These are phyloP conservation scores for Pithys albifrons DNA, from an alignment of 2,113 vertebrate species.

Conservation along the genomic window DNA sequence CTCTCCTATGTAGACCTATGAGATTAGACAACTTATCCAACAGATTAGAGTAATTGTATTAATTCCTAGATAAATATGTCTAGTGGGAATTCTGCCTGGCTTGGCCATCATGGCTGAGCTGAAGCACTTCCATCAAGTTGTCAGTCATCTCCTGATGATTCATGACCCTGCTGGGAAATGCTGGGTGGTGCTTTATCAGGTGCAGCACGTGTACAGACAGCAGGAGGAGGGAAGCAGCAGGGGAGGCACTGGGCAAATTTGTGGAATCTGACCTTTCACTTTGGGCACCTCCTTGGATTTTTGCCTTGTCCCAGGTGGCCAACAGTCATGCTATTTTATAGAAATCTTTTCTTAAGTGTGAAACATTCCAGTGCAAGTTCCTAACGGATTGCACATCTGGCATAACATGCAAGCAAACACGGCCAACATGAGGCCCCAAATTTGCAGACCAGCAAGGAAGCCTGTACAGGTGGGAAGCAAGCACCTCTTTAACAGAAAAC, in stretches of 20 bases:
- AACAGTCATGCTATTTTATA: neutral
- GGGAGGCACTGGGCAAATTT: neutral
- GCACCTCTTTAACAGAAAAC: neutral
- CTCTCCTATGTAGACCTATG: constrained; percentile 45
- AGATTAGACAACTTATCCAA: constrained; percentile 69
- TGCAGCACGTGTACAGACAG: neutral
- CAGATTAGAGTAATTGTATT: constrained; percentile 66
- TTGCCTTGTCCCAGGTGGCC: neutral
- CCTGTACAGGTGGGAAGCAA: neutral
- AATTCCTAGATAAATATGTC: constrained; percentile 47
- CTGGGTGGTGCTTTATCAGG: constrained; percentile 47
- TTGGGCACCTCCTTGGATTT: neutral
- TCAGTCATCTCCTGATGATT: constrained; percentile 51
- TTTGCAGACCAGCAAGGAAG: neutral
- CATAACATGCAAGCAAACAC: neutral
- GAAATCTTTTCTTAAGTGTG: neutral
- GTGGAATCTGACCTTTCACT: neutral
- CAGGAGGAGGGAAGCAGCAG: neutral
- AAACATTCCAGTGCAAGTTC: neutral
- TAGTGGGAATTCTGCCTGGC: constrained; percentile 55
- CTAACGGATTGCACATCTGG: neutral
- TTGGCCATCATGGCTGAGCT: constrained; percentile 35
- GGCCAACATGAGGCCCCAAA: accelerated
- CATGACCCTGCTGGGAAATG: constrained; percentile 21
- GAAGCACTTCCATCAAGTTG: constrained; percentile 53